Evolutionary conservation across 2,888 invertebrate genomes (phyloP), one percentile per base, ranked within the genome.

Genomic region (Platycnemis pennipes): DNA sequence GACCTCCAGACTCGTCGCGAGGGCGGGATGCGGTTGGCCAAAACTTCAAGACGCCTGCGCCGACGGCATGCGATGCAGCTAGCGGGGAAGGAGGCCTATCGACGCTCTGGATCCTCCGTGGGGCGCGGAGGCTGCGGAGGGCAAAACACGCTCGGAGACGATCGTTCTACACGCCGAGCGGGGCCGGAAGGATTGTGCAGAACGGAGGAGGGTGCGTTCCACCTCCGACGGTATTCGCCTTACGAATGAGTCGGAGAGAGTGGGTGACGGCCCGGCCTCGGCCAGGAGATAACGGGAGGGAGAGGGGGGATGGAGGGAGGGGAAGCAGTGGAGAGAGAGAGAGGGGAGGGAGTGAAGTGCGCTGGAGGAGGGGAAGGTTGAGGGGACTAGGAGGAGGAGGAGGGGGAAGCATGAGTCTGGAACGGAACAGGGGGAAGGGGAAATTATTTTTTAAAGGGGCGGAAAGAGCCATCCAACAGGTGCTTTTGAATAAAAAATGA

Each of bases 381-480:
- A 46, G 46, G 56, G 22, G 22, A 16, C 3, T 22, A 63, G 37
- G 37, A 37, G 31, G 77, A 37, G 37, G 37, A 31, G 77, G 37
- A 77, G 63, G 63, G 63, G 63, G 4, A 26, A 63, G 63, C 63
- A 63, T 0, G 8, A 26, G 63, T n/a, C 22, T n/a, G 63, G 19
- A 63, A 63, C n/a, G 26, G 7, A 5, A n/a, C n/a, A 26, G 63
- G n/a, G 22, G n/a, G 63, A n/a, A 63, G 77, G 77, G 16, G 37
- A 13, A 77, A 77, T 77, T 77, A 22, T 63, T n/a, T 77, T 77
- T 37, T 26, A 77, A 26, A 77, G 77, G 11, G 77, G 31, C 37
- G 77, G 31, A 37, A 69, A 77, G 77, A n/a, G 77, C 77, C 77
- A 77, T 37, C 77, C 77, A 77, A 77, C 77, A 77, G 77, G 77